Evolutionary conservation across 2,797 vertebrate species (phyloP), one percentile per base, ranked within the genome.

Genomic region (Steatocranus sp.): DNA sequence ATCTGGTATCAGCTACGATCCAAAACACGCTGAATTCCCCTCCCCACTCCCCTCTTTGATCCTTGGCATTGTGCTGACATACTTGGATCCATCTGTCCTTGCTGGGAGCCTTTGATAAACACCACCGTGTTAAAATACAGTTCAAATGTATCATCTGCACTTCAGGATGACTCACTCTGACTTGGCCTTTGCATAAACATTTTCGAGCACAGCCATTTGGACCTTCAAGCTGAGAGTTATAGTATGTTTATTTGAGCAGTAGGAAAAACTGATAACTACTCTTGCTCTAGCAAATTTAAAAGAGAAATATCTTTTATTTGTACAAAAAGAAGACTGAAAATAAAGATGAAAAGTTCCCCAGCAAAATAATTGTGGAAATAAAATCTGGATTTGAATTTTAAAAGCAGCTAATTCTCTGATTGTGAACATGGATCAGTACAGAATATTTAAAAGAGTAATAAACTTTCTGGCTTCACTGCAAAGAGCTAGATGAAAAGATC

Each of bases 71-170:
- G 51, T 25, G 81, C 80, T 83, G 75, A 85, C 84, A 89, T 63
- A 83, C 81, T 85, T 87, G 51, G 74, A 86, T 36, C 56, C 76
- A 76, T 88, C 80, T 88, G 79, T 90, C 84, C 66, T 83, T 14
- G 75, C 53, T 86, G 79, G 79, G 81, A 68, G 78, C 77, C 51
- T 76, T 68, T 43, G 50, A 80, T 58, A 34, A 32, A 17, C 80
- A 82, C 63, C 38, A 27, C 17, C 63, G 70, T 78, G 85, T 75
- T 79, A 70, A 84, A 85, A 70, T 58, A 11, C 68, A 82, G 51
- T 32, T 34, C 58, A 87, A 68, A 78, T 79, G 82, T 54, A 79
- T 85, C 78, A 84, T 86, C 53, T 75, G 53, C 49, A 76, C 78
- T 46, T 75, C 25, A 46, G n/a, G 34, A 76, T 84, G 84, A 88